Percentiles rank a stretch among this genome's conserved stretches.
phyloP scores from a whole-genome alignment of 1,140 invertebrate species.

The Panagrolaimus sp. region DNA sequence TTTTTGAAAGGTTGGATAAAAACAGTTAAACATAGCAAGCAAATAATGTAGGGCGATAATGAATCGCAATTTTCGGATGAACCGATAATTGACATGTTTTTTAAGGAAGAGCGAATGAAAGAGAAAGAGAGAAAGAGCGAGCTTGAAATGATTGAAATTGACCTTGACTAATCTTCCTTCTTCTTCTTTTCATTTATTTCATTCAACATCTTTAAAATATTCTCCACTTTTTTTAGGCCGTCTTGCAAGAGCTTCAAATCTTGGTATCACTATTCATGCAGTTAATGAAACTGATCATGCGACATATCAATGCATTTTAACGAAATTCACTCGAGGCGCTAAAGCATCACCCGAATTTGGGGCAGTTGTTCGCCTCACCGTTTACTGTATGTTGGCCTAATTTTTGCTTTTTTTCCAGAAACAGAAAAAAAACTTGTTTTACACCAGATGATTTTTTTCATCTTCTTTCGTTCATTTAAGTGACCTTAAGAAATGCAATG shows the following conservation, averaged over 20 bases:
- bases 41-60: no score
- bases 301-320: constrained; percentile 39
- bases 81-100: no score
- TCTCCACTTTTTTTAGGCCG: constrained; percentile 30
- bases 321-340: constrained; percentile 25
- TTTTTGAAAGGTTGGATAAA: no score
- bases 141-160: no score
- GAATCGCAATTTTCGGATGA: no score
- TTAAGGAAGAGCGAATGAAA: no score
- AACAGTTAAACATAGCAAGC: no score
- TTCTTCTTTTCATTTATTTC: no score
- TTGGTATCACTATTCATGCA: constrained; percentile 45
- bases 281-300: constrained; percentile 33
- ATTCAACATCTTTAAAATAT: no score
- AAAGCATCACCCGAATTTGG: constrained; percentile 29
- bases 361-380: constrained; percentile 3
- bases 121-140: no score
- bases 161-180: no score
- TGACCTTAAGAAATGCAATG: neutral
- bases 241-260: constrained; percentile 33
- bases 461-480: neutral
- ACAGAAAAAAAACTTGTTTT: neutral
- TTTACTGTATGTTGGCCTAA: constrained; percentile 1
- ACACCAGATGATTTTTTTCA: neutral
- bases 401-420: neutral